A percentile compares a stretch with the other conserved stretches of the same genome.
phyloP scores from a whole-genome alignment of 1,140 invertebrate species.

The Zaprionus africanus region DNA sequence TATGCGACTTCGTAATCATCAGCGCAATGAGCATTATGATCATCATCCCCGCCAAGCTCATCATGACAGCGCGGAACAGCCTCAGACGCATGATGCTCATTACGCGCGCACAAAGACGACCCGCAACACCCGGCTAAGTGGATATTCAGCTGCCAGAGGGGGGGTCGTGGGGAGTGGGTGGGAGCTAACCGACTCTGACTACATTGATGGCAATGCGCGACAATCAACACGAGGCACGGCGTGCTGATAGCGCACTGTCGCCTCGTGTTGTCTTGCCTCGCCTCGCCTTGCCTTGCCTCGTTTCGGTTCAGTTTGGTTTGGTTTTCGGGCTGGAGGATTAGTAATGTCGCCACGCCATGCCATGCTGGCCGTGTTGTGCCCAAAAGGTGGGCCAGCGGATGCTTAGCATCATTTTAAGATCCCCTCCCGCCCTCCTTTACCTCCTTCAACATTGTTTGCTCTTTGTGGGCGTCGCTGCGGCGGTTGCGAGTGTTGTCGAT shows the following conservation, averaged over 20 bases:
- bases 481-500: conserved; percentile 32
- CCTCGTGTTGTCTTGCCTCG: too few species aligned
- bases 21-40: conserved; percentile 37
- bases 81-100: conserved; percentile 66
- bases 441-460: conserved; percentile 61
- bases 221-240: conserved; percentile 71
- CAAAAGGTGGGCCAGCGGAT: conserved; percentile 61
- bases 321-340: conserved; percentile 67
- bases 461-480: conserved; percentile 55
- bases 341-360: conserved; percentile 52
- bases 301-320: conserved; percentile 30
- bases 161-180: neutral
- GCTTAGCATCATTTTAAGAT: conserved; percentile 57
- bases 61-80: neutral
- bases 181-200: conserved; percentile 10
- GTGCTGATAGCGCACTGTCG: conserved; percentile 66
- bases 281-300: too few species aligned
- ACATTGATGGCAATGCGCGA: conserved; percentile 77
- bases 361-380: neutral
- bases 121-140: conserved; percentile 45
- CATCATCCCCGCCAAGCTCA: conserved; percentile 1
- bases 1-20: conserved; percentile 51
- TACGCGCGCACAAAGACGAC: conserved; percentile 34
- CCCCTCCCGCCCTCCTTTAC: conserved; percentile 10
- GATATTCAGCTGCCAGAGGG: conserved; percentile 17